These are phyloP conservation scores for Chydorus sphaericus DNA, from an alignment of 2,888 invertebrate species.

Conservation along the genomic window DNA sequence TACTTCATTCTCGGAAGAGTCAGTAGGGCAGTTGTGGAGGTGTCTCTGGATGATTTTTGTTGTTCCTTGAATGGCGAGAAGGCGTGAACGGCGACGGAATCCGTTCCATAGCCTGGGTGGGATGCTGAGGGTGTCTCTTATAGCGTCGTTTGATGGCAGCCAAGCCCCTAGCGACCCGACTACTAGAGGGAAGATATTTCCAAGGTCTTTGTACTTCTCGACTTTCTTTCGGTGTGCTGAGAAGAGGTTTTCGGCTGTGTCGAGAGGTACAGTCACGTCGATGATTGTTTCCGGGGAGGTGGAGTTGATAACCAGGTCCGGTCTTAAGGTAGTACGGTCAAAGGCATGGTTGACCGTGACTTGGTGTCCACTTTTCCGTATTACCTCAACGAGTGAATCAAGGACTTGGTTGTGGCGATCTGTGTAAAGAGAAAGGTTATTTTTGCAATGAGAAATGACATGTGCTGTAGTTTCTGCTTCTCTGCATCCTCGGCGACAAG, in stretches of 20 bases:
- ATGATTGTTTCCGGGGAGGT: background rate
- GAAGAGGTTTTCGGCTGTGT: background rate
- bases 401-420: background rate
- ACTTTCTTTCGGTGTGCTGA: background rate
- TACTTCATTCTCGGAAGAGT: too few relatives aligned
- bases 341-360: background rate
- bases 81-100: too few relatives aligned
- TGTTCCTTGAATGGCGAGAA: too few relatives aligned
- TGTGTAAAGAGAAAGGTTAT: background rate
- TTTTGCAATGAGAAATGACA: background rate
- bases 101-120: too few relatives aligned
- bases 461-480: background rate
- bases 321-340: background rate
- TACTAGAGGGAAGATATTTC: background rate
- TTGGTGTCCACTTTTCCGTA: background rate
- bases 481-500: background rate
- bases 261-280: background rate
- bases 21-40: too few relatives aligned
- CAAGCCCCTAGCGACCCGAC: background rate
- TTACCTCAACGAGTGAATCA: background rate
- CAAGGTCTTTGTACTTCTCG: background rate
- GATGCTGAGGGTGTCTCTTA: background rate
- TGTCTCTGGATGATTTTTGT: too few relatives aligned
- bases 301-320: background rate
- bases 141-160: background rate